Evolutionary conservation across 2,888 invertebrate species (phyloP), one percentile per base, ranked within the genome.

Genomic region (Meghimatium bilineatum): DNA sequence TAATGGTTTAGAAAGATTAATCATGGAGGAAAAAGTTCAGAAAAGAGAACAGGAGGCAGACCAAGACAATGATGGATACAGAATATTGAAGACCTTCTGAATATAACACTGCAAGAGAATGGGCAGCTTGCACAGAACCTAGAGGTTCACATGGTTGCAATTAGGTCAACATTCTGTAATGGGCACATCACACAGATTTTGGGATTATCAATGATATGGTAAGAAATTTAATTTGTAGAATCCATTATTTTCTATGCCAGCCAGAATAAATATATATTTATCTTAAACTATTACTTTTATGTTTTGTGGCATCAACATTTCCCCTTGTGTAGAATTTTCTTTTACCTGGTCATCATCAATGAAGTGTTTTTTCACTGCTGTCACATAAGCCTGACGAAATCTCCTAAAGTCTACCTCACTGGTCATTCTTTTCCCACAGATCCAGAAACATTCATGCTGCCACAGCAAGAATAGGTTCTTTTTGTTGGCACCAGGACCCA

Each of bases 371-470:
- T 92, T 90, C 44, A 93, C 91, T 10, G 93, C 92, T 2, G 92
- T 92, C 52, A 89, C 87, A 86, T 92, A 93, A 0, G 93, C 91
- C 82, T 92, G 91, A 60, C 90, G 89, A 88, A 92, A 93, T 52
- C 93, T 87, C 44, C 91, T 88, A 79, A 89, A 88, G 87, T 93
- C 93, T 2, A 93, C 93, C 63, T 92, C 92, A 82, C 90, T 93
- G 60, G 92, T 90, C 92, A 93, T 92, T 32, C 93, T 88, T 76
- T 90, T 90, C 0, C 92, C 92, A 86, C 93, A 93, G 78, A 92
- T 90, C 93, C 93, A 93, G 87, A 90, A 89, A 87, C 93, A 92
- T 86, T 93, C 93, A 86, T 93, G 93, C 88, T 93, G 92, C 93
- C 93, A 93, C 81, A 93, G 90, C 87, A 92, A 90, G 88, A 93